phyloP scores from a whole-genome alignment of 2,888 invertebrate species.

The Arctia plantaginis region DNA sequence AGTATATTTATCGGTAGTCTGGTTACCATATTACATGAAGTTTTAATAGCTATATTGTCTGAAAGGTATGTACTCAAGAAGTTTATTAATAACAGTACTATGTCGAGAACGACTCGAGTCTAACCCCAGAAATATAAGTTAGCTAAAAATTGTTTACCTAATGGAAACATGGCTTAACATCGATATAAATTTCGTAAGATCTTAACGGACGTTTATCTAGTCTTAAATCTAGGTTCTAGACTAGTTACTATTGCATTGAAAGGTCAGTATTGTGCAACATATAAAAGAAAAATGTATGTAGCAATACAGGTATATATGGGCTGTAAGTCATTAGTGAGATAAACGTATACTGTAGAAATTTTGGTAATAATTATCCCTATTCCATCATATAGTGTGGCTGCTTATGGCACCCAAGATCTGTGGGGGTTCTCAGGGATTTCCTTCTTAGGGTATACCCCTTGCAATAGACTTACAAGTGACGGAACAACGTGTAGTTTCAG shows the following conservation, averaged over 20 bases:
- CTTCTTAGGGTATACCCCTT: no score
- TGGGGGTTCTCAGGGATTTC: no score
- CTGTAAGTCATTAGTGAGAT: neutral
- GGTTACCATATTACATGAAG: no score
- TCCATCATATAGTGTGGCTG: no score
- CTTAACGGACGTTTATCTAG: conserved; percentile 66
- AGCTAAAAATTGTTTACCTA: neutral
- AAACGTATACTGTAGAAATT: neutral
- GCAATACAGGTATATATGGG: neutral
- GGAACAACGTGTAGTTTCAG: no score
- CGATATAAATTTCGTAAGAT: conserved; percentile 61
- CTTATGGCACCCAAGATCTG: no score
- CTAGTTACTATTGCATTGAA: conserved; percentile 76
- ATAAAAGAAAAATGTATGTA: conserved; percentile 52
- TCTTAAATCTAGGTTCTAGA: conserved; percentile 74
- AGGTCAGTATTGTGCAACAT: conserved; percentile 71
- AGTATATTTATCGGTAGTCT: no score
- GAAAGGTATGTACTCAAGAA: neutral
- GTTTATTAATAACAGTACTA: conserved; percentile 17
- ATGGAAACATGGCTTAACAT: conserved; percentile 25
- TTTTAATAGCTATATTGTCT: neutral
- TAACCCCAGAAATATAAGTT: neutral
- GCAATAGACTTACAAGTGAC: no score
- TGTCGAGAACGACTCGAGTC: conserved; percentile 13
- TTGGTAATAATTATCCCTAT: no score